Base-by-base conservation (phyloP, 2,113 vertebrate species). In the Dinomys branickii region DNA sequence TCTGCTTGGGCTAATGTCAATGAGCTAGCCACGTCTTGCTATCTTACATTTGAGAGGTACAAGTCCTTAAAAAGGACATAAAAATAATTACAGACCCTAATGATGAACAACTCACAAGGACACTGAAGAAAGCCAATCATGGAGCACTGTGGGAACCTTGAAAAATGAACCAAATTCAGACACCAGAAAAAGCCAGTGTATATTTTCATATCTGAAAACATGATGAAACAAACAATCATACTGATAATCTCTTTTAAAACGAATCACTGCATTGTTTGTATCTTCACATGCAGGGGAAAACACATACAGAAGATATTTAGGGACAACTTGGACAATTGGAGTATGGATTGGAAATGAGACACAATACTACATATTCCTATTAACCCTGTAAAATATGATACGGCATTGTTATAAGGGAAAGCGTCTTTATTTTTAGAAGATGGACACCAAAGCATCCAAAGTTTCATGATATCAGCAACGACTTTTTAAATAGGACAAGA, bases 361-460 rank as follows among this genome's bases (percentile, higher is more conserved):
- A 87, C 95, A 92, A 87, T 83, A 90, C 54, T 77, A 88, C 52
- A 7, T 81, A 91, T n/a, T 87, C 7, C 35, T 77, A 58, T 38
- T 50, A 61, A 85, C 69, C 69, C 28, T 85, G 63, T 59, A 86
- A 82, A 59, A 28, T 26, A 17, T 82, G 33, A 61, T 73, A 52
- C 1, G 10, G 14, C 20, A 90, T 30, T 67, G 47, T 69, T 88
- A 90, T 71, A 80, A 69, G 88, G 41, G 30, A 95, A 56, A 93
- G 75, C 0, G 5, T 69, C 47, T 52, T 91, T 75, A 85, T 44
- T 94, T 94, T 90, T 35, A 83, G 56, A 85, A 86, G 78, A 58
- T 38, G 20, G 4, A 65, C 6, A 87, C 5, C 1, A 52, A 92
- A 90, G 92, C 19, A 93, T n/a, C 26, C 54, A 91, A 16, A 67